Conservation (phyloP, 2,888 invertebrate genomes). For the Acrobasis consociella region DNA sequence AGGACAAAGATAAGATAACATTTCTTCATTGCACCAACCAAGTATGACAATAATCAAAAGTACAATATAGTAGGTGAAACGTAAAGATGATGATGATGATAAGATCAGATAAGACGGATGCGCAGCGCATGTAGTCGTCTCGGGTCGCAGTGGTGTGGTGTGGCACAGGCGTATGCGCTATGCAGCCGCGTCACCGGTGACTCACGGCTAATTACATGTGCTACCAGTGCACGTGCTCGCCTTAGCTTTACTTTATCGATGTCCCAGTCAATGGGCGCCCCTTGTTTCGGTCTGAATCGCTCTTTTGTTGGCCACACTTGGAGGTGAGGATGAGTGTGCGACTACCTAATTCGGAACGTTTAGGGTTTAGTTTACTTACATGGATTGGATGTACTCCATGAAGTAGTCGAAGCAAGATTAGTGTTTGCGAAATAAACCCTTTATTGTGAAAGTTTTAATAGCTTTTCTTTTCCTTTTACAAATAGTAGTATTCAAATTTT, state of each 20-base stretch:
- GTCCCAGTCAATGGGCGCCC: constrained; percentile 48
- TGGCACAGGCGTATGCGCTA: constrained; percentile 9
- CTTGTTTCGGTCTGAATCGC: constrained; percentile 40
- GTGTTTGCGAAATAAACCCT: no score
- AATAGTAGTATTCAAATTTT: no score
- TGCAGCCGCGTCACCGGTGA: constrained; percentile 48
- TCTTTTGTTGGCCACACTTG: constrained; percentile 30
- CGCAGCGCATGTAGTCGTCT: constrained; percentile 28
- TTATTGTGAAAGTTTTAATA: no score
- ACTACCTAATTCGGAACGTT: background rate
- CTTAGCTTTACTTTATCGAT: constrained; percentile 54
- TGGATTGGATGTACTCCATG: no score
- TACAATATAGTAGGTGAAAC: no score
- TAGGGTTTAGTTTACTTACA: background rate
- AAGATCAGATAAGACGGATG: constrained; percentile 39
- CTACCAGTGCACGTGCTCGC: constrained; percentile 54
- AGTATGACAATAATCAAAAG: no score
- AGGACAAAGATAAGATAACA: no score
- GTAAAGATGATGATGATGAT: no score
- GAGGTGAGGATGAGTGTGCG: constrained; percentile 12
- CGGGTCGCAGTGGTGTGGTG: constrained; percentile 28
- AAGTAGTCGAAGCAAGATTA: no score
- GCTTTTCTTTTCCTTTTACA: no score
- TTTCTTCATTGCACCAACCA: no score
- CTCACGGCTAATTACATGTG: constrained; percentile 58